Conservation (phyloP, 2,797 vertebrate species). For the Danionella dracula region DNA sequence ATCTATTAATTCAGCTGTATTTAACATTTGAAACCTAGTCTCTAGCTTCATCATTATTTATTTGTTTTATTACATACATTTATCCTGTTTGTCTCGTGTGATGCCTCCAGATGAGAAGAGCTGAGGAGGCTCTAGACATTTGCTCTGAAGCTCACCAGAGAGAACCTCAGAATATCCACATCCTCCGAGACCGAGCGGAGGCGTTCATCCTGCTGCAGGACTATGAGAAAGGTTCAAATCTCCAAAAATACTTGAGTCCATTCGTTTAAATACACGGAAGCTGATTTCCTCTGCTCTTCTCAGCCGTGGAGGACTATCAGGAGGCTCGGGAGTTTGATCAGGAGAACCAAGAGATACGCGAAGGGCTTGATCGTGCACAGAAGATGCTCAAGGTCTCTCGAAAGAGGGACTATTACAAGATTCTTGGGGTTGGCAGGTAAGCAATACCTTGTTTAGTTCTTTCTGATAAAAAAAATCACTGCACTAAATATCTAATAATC, state of each 20-base stretch:
- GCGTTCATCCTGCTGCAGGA: constrained; percentile 81
- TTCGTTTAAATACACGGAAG: not conserved
- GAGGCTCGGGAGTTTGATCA: constrained; percentile 75
- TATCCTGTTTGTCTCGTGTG: not conserved
- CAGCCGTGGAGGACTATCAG: constrained; percentile 79
- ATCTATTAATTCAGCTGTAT: too few relatives aligned
- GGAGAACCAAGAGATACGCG: constrained; percentile 70
- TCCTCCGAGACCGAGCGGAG: constrained; percentile 77
- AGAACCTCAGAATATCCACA: constrained; percentile 71
- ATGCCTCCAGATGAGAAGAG: constrained; percentile 55
- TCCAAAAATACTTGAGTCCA: too few relatives aligned
- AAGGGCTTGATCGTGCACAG: constrained; percentile 76
- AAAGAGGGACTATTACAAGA: constrained; percentile 83
- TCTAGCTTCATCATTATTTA: too few relatives aligned
- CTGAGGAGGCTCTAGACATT: constrained; percentile 64
- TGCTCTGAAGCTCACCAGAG: constrained; percentile 79
- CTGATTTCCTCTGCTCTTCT: not conserved
- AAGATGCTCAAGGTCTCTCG: constrained; percentile 76
- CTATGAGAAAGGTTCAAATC: constrained; percentile 75
- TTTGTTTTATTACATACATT: too few relatives aligned
- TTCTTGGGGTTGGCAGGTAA: constrained; percentile 77
- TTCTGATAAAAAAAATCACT: too few relatives aligned
- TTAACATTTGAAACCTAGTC: too few relatives aligned
- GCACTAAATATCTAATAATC: too few relatives aligned
- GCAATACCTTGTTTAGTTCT: not conserved